These are phyloP conservation scores for Idaea dimidiata DNA, from an alignment of 2,888 invertebrate genomes.

Conservation along the genomic window DNA sequence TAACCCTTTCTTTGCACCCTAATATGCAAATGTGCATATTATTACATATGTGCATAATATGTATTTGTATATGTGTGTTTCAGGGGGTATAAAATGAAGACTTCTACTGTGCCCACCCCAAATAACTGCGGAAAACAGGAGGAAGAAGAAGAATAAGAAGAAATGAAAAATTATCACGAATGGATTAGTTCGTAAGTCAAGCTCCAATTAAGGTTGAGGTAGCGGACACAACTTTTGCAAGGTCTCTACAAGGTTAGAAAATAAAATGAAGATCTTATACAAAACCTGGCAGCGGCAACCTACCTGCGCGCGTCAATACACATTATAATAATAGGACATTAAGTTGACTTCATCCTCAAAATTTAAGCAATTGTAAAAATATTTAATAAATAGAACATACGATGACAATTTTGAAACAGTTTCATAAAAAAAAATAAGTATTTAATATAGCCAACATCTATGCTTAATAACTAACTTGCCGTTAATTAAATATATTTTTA, in stretches of 20 bases:
- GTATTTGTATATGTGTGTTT: too few relatives aligned
- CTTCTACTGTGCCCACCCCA: too few relatives aligned
- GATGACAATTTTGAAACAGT: neutral
- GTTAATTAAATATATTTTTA: too few relatives aligned
- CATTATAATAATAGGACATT: conserved; percentile 47
- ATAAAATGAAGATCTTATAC: conserved; percentile 59
- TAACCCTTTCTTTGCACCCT: too few relatives aligned
- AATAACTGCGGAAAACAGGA: too few relatives aligned
- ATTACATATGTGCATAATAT: too few relatives aligned
- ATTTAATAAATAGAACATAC: neutral
- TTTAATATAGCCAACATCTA: too few relatives aligned
- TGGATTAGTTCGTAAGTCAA: neutral
- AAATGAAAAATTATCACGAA: neutral
- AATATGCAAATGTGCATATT: too few relatives aligned
- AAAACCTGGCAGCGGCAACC: conserved; percentile 63
- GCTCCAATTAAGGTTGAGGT: neutral
- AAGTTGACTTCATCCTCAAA: conserved; percentile 46
- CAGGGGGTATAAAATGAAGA: too few relatives aligned
- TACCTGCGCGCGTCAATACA: conserved; percentile 55
- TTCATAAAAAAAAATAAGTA: neutral
- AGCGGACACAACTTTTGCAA: conserved; percentile 43
- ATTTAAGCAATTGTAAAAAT: conserved; percentile 26
- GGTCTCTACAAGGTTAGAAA: conserved; percentile 54
- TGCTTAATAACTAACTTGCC: too few relatives aligned
- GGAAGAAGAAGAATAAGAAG: too few relatives aligned